Conservation (phyloP, 2,888 invertebrate species). For the Ceraclea dissimilis region DNA sequence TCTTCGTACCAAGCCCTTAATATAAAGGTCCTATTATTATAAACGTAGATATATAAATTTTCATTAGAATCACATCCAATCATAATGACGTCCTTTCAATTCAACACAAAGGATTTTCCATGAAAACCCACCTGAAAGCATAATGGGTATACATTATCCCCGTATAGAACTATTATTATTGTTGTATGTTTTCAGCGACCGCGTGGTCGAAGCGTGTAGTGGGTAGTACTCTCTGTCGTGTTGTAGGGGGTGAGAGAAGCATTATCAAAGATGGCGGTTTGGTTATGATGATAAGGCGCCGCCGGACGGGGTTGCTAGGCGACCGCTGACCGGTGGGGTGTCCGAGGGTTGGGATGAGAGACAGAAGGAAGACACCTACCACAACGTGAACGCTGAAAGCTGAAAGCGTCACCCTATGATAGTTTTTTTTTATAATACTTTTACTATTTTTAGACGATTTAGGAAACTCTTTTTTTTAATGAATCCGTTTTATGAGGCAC, state of each 20-base stretch:
- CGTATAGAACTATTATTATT: no score
- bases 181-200: not conserved
- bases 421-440: not conserved
- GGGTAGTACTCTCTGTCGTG: not conserved
- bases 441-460: not conserved
- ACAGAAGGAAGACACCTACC: not conserved
- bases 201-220: not conserved
- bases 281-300: slow-evolving; percentile 47
- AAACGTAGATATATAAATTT: no score
- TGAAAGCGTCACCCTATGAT: not conserved
- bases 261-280: slow-evolving; percentile 42
- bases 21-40: no score
- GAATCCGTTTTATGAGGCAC: not conserved
- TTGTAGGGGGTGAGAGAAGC: slow-evolving; percentile 10
- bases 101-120: no score
- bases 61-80: no score
- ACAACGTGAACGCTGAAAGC: not conserved
- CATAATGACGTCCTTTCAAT: no score
- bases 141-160: no score
- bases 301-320: slow-evolving; percentile 42
- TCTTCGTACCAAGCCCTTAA: no score
- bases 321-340: slow-evolving; percentile 33
- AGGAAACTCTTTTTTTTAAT: not conserved
- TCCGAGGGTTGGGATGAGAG: slow-evolving; percentile 5
- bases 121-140: no score